A percentile compares a stretch with the other conserved stretches of the same genome.
These are phyloP conservation scores for Micoletzkya japonica DNA, from an alignment of 2,888 invertebrate species.

Conservation along the genomic window DNA sequence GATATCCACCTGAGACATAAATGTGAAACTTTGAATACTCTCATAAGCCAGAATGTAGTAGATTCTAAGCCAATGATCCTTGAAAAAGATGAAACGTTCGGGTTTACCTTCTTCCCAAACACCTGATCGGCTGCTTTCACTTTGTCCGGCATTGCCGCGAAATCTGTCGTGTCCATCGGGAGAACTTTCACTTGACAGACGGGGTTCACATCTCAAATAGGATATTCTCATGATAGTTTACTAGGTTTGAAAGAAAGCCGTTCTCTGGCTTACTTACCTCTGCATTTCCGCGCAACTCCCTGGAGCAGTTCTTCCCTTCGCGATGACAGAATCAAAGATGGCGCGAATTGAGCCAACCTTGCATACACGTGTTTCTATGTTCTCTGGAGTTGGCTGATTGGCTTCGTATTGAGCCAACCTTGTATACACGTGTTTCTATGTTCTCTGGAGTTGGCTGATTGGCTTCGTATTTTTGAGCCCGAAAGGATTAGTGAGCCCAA, in stretches of 20 bases:
- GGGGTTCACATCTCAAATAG: background rate
- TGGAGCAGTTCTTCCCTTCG: slow-evolving; percentile 2
- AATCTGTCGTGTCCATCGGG: slow-evolving; percentile 11
- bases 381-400: background rate
- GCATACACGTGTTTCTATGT: too few species aligned
- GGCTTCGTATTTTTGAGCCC: background rate
- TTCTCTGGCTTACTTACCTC: background rate
- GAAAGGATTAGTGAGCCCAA: background rate
- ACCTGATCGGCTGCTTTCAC: slow-evolving; percentile 11
- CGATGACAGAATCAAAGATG: slow-evolving; percentile 12
- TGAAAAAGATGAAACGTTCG: background rate
- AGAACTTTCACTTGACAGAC: slow-evolving; percentile 21
- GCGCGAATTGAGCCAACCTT: slow-evolving; percentile 16
- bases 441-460: background rate
- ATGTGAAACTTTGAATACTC: too few species aligned
- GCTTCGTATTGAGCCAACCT: background rate
- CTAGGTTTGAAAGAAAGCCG: background rate
- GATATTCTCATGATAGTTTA: too few species aligned
- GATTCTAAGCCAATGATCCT: background rate
- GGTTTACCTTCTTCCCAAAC: slow-evolving; percentile 6
- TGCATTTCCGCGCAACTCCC: slow-evolving; percentile 19
- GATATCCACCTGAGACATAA: slow-evolving; percentile 29
- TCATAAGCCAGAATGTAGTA: too few species aligned
- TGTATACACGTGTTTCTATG: background rate
- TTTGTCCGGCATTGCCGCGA: background rate